Evolutionary conservation across 2,888 invertebrate genomes (phyloP), one percentile per base, ranked within the genome.

Genomic region (Cryptophagus acutangulus): DNA sequence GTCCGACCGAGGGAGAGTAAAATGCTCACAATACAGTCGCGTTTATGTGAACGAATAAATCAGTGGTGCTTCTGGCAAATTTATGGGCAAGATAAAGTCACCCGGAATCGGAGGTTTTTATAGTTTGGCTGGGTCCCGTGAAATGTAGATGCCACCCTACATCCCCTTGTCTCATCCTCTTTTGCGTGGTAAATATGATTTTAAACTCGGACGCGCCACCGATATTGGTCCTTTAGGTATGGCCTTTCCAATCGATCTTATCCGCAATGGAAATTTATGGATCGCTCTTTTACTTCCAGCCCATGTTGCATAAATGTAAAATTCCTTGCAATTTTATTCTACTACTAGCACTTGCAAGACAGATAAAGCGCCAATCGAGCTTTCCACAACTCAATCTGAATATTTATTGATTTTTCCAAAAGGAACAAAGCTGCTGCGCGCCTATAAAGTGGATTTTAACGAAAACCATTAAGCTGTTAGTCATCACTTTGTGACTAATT

Each of bases 71-170:
- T 69, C 69, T 70, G 69, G 68, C 69, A 67, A 70, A 70, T 70
- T 70, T 70, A 70, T 70, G 61, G 68, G 62, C 63, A 56, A 70
- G 70, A 70, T 70, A 70, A 70, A 70, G 70, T 69, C 69, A 67
- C 62, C 66, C 66, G 61, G 68, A 65, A 67, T 66, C 66, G 67
- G 65, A 62, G 69, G 66, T 70, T 70, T 70, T 69, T 70, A 70
- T 68, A 68, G 63, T 58, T 58, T 51, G 58, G 59, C 56, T 51
- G 58, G 64, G 62, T 16, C 63, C 63, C 65, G 68, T 69, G 69
- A 69, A 69, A 69, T 69, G 68, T 67, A 69, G 66, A 67, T 66
- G 65, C 65, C 63, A 61, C 63, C 62, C 45, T 28, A 20, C 9
- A 39, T 38, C 30, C 46, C 38, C 40, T 34, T 37, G 36, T 38